These are phyloP conservation scores for Temnothorax rugatulus DNA, from an alignment of 2,888 invertebrate genomes.

Conservation along the genomic window DNA sequence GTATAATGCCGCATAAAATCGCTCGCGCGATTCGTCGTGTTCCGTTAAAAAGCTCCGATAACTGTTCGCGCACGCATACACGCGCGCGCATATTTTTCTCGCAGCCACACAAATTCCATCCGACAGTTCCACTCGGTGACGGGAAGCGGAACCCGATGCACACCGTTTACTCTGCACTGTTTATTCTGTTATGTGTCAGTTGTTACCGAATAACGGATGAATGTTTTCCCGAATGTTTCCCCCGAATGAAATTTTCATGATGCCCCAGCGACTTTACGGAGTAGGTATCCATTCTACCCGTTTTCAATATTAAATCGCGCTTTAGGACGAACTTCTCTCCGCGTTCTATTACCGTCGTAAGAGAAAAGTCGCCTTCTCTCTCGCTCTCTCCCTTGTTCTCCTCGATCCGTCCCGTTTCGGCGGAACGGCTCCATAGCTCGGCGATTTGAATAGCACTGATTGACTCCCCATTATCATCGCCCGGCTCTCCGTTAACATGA, in stretches of 20 bases:
- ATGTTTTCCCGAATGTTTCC: slow-evolving; percentile 48
- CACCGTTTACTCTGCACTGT: slow-evolving; percentile 51
- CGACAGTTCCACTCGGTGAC: slow-evolving; percentile 30
- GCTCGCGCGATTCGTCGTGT: not conserved
- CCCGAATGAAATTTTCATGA: slow-evolving; percentile 46
- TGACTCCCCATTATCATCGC: slow-evolving; percentile 37
- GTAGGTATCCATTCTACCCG: not conserved
- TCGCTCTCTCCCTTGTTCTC: not conserved
- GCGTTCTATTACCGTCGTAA: not conserved
- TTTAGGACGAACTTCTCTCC: not conserved
- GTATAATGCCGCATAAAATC: not conserved
- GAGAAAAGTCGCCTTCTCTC: not conserved
- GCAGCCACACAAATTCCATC: slow-evolving; percentile 45
- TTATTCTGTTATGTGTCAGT: slow-evolving; percentile 54
- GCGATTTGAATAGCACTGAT: slow-evolving; percentile 24
- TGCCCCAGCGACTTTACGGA: not conserved
- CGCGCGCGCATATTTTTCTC: slow-evolving; percentile 43
- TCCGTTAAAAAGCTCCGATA: slow-evolving; percentile 38
- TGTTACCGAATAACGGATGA: slow-evolving; percentile 52
- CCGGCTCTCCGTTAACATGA: slow-evolving; percentile 30
- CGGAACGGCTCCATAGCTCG: not conserved
- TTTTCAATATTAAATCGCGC: slow-evolving; percentile 23
- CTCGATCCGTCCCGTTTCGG: not conserved
- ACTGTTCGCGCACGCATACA: slow-evolving; percentile 4
- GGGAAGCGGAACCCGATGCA: slow-evolving; percentile 45